Conservation (phyloP, 2,797 vertebrate species). For the Esox masquinongy region DNA sequence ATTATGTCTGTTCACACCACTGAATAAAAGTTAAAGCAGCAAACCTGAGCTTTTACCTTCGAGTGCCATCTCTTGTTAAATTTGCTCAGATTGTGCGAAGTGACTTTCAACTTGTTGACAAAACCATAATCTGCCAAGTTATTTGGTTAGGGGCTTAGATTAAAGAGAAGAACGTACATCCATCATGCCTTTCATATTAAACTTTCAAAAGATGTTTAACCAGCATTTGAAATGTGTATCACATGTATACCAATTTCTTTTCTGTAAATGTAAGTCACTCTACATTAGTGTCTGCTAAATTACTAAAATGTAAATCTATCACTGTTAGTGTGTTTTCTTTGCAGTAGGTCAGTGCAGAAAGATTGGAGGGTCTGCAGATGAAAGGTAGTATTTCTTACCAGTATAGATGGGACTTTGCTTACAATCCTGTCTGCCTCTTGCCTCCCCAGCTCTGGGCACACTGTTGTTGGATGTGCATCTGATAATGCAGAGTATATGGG, state of each 20-base stretch:
- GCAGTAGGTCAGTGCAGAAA: background rate
- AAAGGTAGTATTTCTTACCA: background rate
- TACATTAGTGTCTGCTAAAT: no score
- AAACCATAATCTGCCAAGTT: background rate
- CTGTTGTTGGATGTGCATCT: background rate
- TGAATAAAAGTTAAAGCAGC: background rate
- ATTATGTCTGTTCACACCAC: conserved; percentile 25
- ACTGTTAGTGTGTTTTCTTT: no score
- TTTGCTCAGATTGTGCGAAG: background rate
- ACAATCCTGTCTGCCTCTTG: conserved; percentile 3
- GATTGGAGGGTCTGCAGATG: background rate
- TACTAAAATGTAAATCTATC: no score
- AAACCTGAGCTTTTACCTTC: background rate
- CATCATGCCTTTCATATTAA: background rate
- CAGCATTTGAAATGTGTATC: background rate
- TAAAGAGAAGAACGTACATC: background rate
- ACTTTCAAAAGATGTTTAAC: background rate
- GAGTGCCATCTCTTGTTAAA: conserved; percentile 12
- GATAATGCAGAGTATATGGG: background rate
- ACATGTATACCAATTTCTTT: background rate
- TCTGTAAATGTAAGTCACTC: no score
- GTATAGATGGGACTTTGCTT: background rate
- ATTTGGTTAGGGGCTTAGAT: background rate
- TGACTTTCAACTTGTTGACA: conserved; percentile 4
- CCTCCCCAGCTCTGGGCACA: background rate